These are phyloP conservation scores for Drosophila stalkeri DNA, from an alignment of 2,888 invertebrate species.

Conservation along the genomic window DNA sequence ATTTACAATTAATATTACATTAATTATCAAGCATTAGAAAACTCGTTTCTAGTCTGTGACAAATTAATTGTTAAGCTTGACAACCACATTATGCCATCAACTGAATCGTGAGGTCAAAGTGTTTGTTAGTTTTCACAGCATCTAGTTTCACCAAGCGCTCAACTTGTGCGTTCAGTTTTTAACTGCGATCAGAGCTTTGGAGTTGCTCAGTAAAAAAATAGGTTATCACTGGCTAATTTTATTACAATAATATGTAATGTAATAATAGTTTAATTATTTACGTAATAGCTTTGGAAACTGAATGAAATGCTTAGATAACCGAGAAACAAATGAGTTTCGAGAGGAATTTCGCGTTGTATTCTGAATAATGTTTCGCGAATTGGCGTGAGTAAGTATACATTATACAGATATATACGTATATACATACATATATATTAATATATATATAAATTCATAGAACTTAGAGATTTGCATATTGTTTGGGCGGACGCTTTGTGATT, in stretches of 20 bases:
- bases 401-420: not conserved
- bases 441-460: not conserved
- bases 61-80: not conserved
- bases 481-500: not conserved
- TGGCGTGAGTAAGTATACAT: not conserved
- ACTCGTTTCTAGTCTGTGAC: not conserved
- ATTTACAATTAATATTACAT: not conserved
- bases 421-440: not conserved
- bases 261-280: not conserved
- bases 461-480: slow-evolving; percentile 4
- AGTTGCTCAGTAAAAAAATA: not conserved
- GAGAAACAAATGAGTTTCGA: not conserved
- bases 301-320: not conserved
- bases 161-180: not conserved
- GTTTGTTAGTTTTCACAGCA: not conserved
- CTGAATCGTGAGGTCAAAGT: not conserved
- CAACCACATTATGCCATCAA: not conserved
- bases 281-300: not conserved
- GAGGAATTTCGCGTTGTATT: not conserved
- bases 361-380: not conserved
- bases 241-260: not conserved
- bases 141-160: not conserved
- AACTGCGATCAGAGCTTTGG: not conserved
- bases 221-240: not conserved
- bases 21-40: not conserved